phyloP scores from a whole-genome alignment of 2,888 invertebrate genomes.

The Tetranychus piercei region DNA sequence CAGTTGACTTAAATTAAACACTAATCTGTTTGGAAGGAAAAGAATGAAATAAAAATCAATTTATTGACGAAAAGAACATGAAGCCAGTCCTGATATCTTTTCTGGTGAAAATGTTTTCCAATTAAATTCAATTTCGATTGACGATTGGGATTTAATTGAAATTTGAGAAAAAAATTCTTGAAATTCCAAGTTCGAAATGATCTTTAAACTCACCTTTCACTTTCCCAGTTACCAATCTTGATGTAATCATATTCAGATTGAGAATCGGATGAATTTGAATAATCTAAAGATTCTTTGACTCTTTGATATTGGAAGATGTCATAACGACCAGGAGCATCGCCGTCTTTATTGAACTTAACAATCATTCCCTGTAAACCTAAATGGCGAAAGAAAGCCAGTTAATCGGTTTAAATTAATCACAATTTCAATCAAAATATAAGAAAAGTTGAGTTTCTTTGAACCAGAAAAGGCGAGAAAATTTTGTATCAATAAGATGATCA shows the following conservation, averaged over 20 bases:
- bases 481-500: background rate
- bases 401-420: background rate
- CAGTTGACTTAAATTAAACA: constrained; percentile 7
- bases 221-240: constrained; percentile 43
- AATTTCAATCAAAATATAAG: background rate
- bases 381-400: constrained; percentile 16
- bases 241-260: constrained; percentile 39
- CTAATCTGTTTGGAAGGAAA: background rate
- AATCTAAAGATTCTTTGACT: background rate
- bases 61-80: background rate
- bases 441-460: background rate
- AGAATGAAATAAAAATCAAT: background rate
- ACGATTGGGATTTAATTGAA: background rate
- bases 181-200: background rate
- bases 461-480: background rate
- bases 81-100: background rate
- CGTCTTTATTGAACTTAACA: constrained; percentile 45
- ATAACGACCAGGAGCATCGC: constrained; percentile 50
- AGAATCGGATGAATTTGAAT: background rate
- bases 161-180: background rate
- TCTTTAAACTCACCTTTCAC: constrained; percentile 13
- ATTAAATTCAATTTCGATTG: background rate
- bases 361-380: constrained; percentile 38
- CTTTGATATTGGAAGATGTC: constrained; percentile 49
- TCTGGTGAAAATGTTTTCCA: too few relatives aligned